phyloP scores from a whole-genome alignment of 2,113 vertebrate species.

The Nannobrachium achirus region DNA sequence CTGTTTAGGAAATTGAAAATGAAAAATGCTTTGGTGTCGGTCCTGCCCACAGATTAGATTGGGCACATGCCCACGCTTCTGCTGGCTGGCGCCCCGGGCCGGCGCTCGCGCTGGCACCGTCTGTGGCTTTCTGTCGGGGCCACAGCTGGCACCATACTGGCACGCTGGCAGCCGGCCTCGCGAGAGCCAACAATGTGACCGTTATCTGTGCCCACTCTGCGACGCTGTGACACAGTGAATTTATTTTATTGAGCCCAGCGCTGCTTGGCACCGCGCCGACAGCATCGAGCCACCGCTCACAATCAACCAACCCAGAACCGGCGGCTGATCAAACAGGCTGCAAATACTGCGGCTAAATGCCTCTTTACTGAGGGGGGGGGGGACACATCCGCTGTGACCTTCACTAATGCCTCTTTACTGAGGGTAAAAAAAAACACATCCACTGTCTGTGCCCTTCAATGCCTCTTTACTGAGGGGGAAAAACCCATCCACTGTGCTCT shows the following conservation, averaged over 20 bases:
- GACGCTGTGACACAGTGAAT: constrained; percentile 61
- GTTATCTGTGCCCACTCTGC: constrained; percentile 57
- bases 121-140: constrained; percentile 43
- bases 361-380: too few relatives aligned
- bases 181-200: constrained; percentile 50
- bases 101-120: constrained; percentile 51
- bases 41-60: constrained; percentile 54
- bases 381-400: too few relatives aligned
- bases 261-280: too few relatives aligned
- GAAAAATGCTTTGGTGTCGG: constrained; percentile 49
- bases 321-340: too few relatives aligned
- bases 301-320: too few relatives aligned
- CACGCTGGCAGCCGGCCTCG: constrained; percentile 56
- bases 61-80: constrained; percentile 33
- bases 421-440: too few relatives aligned
- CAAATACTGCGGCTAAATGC: too few relatives aligned
- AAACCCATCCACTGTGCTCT: too few relatives aligned
- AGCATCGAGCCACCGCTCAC: too few relatives aligned
- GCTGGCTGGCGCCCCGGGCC: constrained; percentile 16
- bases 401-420: too few relatives aligned
- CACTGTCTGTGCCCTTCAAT: too few relatives aligned
- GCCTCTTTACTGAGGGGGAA: too few relatives aligned
- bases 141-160: constrained; percentile 49
- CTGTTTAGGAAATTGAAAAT: constrained; percentile 47
- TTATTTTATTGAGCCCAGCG: constrained; percentile 40